Base-by-base conservation (phyloP, 2,113 vertebrate genomes). In the Ranitomeya imitator region DNA sequence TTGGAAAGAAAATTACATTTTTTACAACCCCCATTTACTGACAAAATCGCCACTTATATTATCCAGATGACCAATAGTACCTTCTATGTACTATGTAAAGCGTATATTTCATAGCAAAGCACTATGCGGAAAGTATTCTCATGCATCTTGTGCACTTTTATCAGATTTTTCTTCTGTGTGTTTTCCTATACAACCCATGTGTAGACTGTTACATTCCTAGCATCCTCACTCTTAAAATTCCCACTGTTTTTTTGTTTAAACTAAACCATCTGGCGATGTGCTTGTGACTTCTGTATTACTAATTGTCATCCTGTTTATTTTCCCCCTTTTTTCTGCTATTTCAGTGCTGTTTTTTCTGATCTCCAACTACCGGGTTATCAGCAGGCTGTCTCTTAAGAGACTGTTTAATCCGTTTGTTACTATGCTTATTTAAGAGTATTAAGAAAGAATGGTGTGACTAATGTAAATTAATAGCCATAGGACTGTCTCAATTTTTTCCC, bases 281-380 rank as follows among this genome's bases (percentile, higher is more conserved):
- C 52, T 59, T 85, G 83, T 85, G 83, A 85, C 83, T 85, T 74
- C 83, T 85, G 83, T 85, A 85, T 85, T 85, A 73, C 69, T 85
- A 74, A 45, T 85, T 69, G 52, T 57, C 54, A 76, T 85, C 83
- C 83, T 85, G 83, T 85, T 85, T 85, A 69, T 55, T 85, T 85
- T 85, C 13, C 54, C 69, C 21, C 31, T 1, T 54, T 83, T 73
- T 60, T 76, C 55, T 74, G 67, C 23, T 85, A 85, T 85, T 84
- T 69, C 9, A 69, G 23, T 69, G 63, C 82, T 84, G 82, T 60
- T 85, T 85, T 74, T 76, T 60, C 54, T 60, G 52, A 74, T 85
- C 26, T 45, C 52, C 13, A 2, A 74, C 69, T 60, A 85, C 67
- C 69, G 71, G 69, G 57, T 85, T 73, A 85, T 74, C 63, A 26